Evolutionary conservation across 2,797 vertebrate species (phyloP).

Genomic region (Schizopygopsis malacanthus): DNA sequence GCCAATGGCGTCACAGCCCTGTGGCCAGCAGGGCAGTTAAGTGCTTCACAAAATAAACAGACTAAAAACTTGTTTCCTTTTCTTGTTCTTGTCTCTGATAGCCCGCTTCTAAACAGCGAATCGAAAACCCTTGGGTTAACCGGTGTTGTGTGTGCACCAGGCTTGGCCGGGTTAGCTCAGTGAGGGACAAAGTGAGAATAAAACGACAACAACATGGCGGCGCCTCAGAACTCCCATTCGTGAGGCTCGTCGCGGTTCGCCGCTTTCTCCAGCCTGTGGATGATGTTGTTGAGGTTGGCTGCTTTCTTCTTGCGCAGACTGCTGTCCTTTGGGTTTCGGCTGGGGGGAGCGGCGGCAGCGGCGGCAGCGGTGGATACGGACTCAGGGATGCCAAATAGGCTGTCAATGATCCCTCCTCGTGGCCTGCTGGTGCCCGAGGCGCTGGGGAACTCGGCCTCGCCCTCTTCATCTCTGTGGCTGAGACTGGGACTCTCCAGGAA

Average conservation of each 20-base stretch:
- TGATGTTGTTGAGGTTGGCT: slow-evolving; percentile 99
- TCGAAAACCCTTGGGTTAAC: slow-evolving; percentile 39
- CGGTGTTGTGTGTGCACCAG: slow-evolving; percentile 46
- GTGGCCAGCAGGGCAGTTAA: slow-evolving; percentile 89
- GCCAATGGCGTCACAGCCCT: slow-evolving; percentile 88
- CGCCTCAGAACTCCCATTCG: slow-evolving; percentile 89
- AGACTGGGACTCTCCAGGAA: slow-evolving; percentile 75
- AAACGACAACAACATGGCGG: background rate
- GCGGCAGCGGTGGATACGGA: slow-evolving; percentile 67
- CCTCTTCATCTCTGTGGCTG: slow-evolving; percentile 71
- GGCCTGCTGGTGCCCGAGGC: slow-evolving; percentile 77
- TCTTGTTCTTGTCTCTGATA: slow-evolving; percentile 27
- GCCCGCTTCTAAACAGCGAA: slow-evolving; percentile 46
- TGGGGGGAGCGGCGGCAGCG: slow-evolving; percentile 63
- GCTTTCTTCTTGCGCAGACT: slow-evolving; percentile 98
- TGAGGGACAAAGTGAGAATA: slow-evolving; percentile 48
- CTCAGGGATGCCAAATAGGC: slow-evolving; percentile 90
- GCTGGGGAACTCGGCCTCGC: slow-evolving; percentile 65
- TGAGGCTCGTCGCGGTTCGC: slow-evolving; percentile 95
- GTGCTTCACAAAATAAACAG: slow-evolving; percentile 82
- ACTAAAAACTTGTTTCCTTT: slow-evolving; percentile 64
- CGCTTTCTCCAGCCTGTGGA: slow-evolving; percentile 98
- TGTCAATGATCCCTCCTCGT: slow-evolving; percentile 81
- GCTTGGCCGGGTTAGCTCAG: slow-evolving; percentile 57
- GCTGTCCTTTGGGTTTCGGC: slow-evolving; percentile 95